Conservation (phyloP, 2,797 vertebrate species). For the Percopsis omiscomaycus region DNA sequence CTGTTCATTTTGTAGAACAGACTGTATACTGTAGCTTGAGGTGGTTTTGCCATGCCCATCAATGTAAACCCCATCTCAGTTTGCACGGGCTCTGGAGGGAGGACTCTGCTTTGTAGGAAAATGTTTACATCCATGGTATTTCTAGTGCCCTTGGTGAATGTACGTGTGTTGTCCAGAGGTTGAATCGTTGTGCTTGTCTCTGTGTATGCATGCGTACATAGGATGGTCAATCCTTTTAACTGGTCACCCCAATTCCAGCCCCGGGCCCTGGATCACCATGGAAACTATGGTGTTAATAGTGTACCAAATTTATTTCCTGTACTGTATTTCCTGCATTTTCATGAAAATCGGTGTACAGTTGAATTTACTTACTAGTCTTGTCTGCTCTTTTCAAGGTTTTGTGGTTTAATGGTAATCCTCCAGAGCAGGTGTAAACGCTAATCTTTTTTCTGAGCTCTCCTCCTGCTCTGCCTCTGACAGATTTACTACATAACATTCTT, state of each 20-base stretch:
- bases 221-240: constrained; percentile 42
- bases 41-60: constrained; percentile 40
- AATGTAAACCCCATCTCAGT: constrained; percentile 65
- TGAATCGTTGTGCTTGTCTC: background rate
- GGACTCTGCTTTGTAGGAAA: constrained; percentile 51
- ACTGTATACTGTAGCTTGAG: constrained; percentile 4
- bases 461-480: constrained; percentile 24
- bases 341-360: constrained; percentile 1
- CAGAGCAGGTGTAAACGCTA: background rate
- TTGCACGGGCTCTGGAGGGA: constrained; percentile 57
- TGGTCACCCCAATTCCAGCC: constrained; percentile 32
- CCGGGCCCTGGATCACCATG: constrained; percentile 50
- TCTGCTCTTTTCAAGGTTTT: background rate
- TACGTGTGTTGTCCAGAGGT: background rate
- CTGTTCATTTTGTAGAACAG: constrained; percentile 34
- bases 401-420: background rate
- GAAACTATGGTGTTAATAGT: constrained; percentile 19
- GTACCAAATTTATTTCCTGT: constrained; percentile 29
- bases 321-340: constrained; percentile 3
- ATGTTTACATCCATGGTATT: constrained; percentile 36
- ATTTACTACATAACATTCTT: constrained; percentile 54
- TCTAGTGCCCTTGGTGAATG: constrained; percentile 43
- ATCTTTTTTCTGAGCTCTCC: constrained; percentile 2
- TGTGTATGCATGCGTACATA: constrained; percentile 45
- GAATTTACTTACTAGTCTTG: background rate